Evolutionary conservation across 2,113 vertebrate genomes (phyloP).

Genomic region (Nanorana parkeri): DNA sequence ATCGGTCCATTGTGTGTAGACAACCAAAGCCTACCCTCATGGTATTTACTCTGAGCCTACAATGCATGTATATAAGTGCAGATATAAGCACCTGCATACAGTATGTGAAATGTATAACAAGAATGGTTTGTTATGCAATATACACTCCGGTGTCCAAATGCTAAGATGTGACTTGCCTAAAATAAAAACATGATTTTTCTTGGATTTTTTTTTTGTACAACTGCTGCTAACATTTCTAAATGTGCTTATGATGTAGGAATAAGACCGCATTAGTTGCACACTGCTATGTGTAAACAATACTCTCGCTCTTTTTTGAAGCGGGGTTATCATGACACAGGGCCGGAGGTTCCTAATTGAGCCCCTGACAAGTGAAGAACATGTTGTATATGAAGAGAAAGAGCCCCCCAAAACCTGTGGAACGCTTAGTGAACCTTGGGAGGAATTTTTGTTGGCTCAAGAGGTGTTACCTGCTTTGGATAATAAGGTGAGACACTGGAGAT

Average conservation of each 20-base stretch:
- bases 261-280: not conserved
- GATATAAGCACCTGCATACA: no score
- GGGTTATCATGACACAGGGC: slow-evolving; percentile 11
- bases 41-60: no score
- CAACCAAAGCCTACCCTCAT: no score
- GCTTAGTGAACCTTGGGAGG: not conserved
- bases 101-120: not conserved
- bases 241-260: not conserved
- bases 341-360: not conserved
- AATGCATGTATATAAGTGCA: no score
- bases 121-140: not conserved
- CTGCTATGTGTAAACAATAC: not conserved
- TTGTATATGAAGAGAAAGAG: not conserved
- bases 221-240: not conserved
- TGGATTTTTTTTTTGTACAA: no score
- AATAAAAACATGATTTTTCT: no score
- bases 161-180: not conserved
- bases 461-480: no score
- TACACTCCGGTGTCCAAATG: no score
- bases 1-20: no score
- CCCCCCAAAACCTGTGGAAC: not conserved
- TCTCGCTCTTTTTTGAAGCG: not conserved
- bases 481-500: no score
- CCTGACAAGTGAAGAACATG: slow-evolving; percentile 1
- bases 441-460: no score